phyloP scores from a whole-genome alignment of 2,888 invertebrate genomes.

The Hirtodrosophila trivittata region DNA sequence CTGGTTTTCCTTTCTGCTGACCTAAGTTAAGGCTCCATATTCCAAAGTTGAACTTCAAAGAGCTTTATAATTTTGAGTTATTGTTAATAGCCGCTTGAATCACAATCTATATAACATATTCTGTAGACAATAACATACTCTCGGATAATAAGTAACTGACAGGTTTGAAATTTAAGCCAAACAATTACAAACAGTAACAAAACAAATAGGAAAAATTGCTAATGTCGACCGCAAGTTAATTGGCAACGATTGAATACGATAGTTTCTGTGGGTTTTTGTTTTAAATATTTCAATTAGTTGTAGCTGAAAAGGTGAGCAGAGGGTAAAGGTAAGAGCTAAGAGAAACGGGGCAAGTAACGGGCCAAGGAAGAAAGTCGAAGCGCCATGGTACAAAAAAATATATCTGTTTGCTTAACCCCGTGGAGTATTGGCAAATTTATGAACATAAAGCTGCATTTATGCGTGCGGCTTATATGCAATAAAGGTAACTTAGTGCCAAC shows the following conservation, averaged over 20 bases:
- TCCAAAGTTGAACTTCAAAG: no score
- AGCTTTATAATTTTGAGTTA: no score
- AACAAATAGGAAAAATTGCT: conserved; percentile 21
- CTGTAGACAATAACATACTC: no score
- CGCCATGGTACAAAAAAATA: conserved; percentile 45
- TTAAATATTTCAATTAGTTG: conserved; percentile 76
- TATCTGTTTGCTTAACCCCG: conserved; percentile 71
- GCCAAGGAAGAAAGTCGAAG: conserved; percentile 60
- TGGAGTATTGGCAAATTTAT: conserved; percentile 71
- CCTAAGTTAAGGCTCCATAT: no score
- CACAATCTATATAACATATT: not conserved
- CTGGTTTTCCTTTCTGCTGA: no score
- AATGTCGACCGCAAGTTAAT: conserved; percentile 52
- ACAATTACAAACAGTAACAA: not conserved
- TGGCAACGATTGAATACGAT: conserved; percentile 63
- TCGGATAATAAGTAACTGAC: not conserved
- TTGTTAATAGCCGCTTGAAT: no score
- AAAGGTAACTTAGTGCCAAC: conserved; percentile 79
- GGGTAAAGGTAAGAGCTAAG: not conserved
- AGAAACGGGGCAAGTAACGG: no score
- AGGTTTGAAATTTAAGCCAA: not conserved
- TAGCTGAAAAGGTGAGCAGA: conserved; percentile 14
- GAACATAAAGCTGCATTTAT: conserved; percentile 77
- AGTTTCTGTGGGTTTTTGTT: conserved; percentile 52
- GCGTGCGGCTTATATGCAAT: conserved; percentile 79